Base-by-base conservation (phyloP, 2,888 invertebrate species). In the Sphecodes monilicornis region DNA sequence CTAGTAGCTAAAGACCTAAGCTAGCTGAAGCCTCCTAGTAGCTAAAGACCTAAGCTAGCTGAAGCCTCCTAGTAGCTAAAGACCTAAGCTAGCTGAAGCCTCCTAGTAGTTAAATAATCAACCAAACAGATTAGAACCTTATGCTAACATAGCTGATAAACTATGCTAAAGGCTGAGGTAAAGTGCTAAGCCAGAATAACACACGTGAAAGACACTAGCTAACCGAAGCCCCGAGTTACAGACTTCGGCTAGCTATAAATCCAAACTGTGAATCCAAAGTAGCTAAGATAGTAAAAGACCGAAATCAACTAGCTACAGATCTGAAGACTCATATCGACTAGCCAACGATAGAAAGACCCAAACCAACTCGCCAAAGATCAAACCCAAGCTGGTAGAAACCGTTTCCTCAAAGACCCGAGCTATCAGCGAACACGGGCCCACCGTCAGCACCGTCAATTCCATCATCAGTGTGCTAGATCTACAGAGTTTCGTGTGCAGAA, bases 391-490 rank as follows among this genome's bases (percentile, higher is more conserved):
- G 50, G 50, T 50, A 8, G 1, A 54, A 54, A 54, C n/a, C 10
- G 11, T 54, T 54, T n/a, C 10, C 29, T 18, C 18, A 32, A 29
- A 1, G 29, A 60, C 16, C 29, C 16, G 13, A 60, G 29, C 3
- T 29, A 36, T 32, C 66, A 36, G 36, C 68, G n/a, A 68, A 6
- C 22, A n/a, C 36, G 32, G 32, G 36, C 0, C 3, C 22, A 66
- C 64, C 3, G 22, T 22, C 22, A 6, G 22, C 36, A 50, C 69
- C 60, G 39, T 82, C 70, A 82, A 82, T 81, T 80, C 82, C 81
- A 71, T 75, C 70, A 4, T 54, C 54, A 0, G 54, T n/a, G 54
- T 57, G 32, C 26, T 13, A 54, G 22, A 41, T 36, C 29, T 32
- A 66, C 43, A 54, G 29, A 46, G 72, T 46, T 72, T 22, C 3